A percentile compares a stretch with the other conserved stretches of the same genome.
phyloP scores from a whole-genome alignment of 30 jellyfish, hydroid and myxozoan genomes.

The Clytia hemisphaerica region DNA sequence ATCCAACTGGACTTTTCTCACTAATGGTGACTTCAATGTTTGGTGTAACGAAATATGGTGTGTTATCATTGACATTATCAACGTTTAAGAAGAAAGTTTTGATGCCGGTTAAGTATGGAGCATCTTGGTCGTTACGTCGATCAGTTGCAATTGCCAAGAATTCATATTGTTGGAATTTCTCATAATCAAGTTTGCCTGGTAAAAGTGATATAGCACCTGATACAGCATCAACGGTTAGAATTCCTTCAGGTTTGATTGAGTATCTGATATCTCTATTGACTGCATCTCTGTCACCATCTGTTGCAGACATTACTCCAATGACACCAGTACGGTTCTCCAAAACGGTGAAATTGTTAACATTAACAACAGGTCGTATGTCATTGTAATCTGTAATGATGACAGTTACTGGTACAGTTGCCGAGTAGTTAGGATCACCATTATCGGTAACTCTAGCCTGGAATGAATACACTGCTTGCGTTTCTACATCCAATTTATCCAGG shows the following conservation, averaged over 20 bases:
- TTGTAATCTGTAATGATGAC: slow-evolving; percentile 56
- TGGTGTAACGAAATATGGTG: slow-evolving; percentile 38
- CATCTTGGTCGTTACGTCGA: slow-evolving; percentile 68
- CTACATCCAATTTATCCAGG: slow-evolving; percentile 8
- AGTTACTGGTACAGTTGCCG: slow-evolving; percentile 18
- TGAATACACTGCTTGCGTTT: too few relatives aligned
- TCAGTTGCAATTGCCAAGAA: slow-evolving; percentile 54
- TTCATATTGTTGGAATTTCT: slow-evolving; percentile 41
- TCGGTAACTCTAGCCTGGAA: slow-evolving; percentile 37
- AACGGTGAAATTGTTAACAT: slow-evolving; percentile 34
- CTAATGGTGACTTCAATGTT: slow-evolving; percentile 43
- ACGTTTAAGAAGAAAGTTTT: slow-evolving; percentile 27
- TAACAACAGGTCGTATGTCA: slow-evolving; percentile 68
- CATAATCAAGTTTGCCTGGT: slow-evolving; percentile 52
- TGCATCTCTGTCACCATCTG: slow-evolving; percentile 53
- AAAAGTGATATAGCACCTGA: slow-evolving; percentile 55
- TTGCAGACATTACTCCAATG: slow-evolving; percentile 47
- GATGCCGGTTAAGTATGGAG: slow-evolving; percentile 57
- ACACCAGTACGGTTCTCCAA: slow-evolving; percentile 60
- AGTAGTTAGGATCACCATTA: slow-evolving; percentile 49
- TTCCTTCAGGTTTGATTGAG: slow-evolving; percentile 60
- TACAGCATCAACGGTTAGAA: slow-evolving; percentile 35
- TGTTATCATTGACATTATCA: slow-evolving; percentile 66
- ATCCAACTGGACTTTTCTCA: slow-evolving; percentile 55
- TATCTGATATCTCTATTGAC: slow-evolving; percentile 38